A percentile compares a stretch with the other conserved stretches of the same genome.
These are phyloP conservation scores for Orchestes rusci DNA, from an alignment of 2,888 invertebrate species.

Conservation along the genomic window DNA sequence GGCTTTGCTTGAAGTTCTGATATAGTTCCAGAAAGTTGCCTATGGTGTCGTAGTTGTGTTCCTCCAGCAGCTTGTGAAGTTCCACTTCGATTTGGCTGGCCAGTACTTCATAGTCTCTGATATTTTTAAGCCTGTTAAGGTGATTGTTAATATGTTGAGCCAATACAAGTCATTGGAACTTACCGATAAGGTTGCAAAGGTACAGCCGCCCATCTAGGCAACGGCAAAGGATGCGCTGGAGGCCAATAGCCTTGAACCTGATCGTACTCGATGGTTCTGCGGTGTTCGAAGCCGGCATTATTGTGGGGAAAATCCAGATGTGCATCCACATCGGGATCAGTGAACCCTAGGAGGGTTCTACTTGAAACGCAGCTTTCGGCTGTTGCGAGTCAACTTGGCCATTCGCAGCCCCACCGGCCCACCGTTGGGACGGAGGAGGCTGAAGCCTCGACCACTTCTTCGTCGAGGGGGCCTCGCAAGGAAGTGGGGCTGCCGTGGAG, in stretches of 20 bases:
- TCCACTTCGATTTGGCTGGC: constrained; percentile 71
- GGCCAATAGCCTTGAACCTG: constrained; percentile 57
- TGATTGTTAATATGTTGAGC: neutral
- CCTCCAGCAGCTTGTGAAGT: constrained; percentile 71
- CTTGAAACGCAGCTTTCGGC: constrained; percentile 47
- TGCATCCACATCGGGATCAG: constrained; percentile 25
- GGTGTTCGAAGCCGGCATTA: constrained; percentile 21
- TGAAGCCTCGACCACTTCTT: constrained; percentile 12
- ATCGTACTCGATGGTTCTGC: constrained; percentile 31
- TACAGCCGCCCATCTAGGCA: constrained; percentile 62
- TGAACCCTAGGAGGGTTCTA: constrained; percentile 39
- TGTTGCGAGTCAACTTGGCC: constrained; percentile 95
- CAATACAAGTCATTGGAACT: constrained; percentile 6
- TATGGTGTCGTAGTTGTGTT: constrained; percentile 84
- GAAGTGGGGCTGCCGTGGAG: neutral
- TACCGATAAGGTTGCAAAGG: constrained; percentile 44
- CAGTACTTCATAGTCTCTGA: constrained; percentile 69
- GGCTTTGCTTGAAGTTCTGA: constrained; percentile 57
- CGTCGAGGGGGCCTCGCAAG: constrained; percentile 10
- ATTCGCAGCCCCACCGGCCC: constrained; percentile 88
- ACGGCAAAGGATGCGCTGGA: constrained; percentile 62
- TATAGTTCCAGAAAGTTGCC: constrained; percentile 70
- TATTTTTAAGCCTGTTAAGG: constrained; percentile 43
- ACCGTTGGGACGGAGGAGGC: constrained; percentile 55
- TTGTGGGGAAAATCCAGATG: constrained; percentile 21